These are phyloP conservation scores for Bellardia bayeri DNA, from an alignment of 2,888 invertebrate species.

Conservation along the genomic window DNA sequence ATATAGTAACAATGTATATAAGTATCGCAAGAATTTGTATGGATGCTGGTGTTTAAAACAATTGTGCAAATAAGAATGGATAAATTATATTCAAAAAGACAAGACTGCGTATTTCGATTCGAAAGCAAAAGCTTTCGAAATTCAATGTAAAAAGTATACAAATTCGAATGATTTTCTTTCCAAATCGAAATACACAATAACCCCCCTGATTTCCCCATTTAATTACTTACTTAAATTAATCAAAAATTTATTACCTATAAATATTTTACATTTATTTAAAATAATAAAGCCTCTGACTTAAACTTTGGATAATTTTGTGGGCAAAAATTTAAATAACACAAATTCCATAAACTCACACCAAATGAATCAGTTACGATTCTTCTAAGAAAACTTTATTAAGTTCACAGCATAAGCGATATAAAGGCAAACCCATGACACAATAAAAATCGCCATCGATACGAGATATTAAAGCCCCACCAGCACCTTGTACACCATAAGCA, in stretches of 20 bases:
- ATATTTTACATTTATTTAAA: slow-evolving; percentile 6
- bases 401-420: slow-evolving; percentile 87
- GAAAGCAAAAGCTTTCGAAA: no score
- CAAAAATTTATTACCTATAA: not conserved
- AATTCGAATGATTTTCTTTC: no score
- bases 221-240: not conserved
- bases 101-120: no score
- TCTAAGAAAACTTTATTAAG: slow-evolving; percentile 85
- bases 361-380: slow-evolving; percentile 1
- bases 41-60: no score
- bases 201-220: no score
- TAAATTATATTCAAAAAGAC: no score
- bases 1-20: no score
- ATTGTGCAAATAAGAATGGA: no score
- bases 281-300: not conserved
- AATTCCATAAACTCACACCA: not conserved
- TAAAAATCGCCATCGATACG: slow-evolving; percentile 93
- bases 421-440: slow-evolving; percentile 94
- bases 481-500: slow-evolving; percentile 95
- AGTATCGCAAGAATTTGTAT: no score
- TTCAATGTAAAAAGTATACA: no score
- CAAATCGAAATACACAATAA: no score
- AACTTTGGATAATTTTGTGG: not conserved
- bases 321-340: slow-evolving; percentile 6
- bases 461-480: slow-evolving; percentile 93